Percentiles rank a stretch among this genome's conserved stretches.
These are phyloP conservation scores for Meloe dianella DNA, from an alignment of 2,888 invertebrate genomes.

Conservation along the genomic window DNA sequence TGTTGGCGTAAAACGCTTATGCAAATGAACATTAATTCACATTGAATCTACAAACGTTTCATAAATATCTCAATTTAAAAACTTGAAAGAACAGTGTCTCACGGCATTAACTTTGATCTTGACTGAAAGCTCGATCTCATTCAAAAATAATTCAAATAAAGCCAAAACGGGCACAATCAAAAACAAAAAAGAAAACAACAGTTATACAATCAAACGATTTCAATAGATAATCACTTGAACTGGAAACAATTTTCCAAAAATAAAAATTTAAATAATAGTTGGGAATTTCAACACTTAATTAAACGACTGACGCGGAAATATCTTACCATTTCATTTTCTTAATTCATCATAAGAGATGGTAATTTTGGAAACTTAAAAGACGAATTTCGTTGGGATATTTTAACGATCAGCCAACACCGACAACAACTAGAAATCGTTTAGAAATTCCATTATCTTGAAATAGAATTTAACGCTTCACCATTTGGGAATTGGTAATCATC, in stretches of 20 bases:
- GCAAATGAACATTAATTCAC: background rate
- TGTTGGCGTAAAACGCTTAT: background rate
- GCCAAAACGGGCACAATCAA: background rate
- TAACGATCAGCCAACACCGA: background rate
- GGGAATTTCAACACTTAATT: background rate
- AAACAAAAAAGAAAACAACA: background rate
- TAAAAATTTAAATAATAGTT: background rate
- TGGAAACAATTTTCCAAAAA: background rate
- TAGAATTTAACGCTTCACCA: background rate
- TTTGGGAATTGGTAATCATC: background rate
- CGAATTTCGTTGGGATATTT: background rate
- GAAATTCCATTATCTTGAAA: background rate
- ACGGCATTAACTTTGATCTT: background rate
- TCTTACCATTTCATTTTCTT: background rate
- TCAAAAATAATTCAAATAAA: background rate
- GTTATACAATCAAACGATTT: background rate
- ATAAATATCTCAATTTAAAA: constrained; percentile 1
- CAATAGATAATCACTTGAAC: background rate
- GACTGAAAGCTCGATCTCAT: background rate
- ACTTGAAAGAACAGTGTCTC: background rate
- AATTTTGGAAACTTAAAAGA: background rate
- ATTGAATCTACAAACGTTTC: background rate
- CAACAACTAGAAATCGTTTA: background rate
- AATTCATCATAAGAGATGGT: background rate
- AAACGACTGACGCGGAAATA: background rate